Evolutionary conservation across 1,140 invertebrate genomes (phyloP).

Genomic region (Agrilus planipennis): DNA sequence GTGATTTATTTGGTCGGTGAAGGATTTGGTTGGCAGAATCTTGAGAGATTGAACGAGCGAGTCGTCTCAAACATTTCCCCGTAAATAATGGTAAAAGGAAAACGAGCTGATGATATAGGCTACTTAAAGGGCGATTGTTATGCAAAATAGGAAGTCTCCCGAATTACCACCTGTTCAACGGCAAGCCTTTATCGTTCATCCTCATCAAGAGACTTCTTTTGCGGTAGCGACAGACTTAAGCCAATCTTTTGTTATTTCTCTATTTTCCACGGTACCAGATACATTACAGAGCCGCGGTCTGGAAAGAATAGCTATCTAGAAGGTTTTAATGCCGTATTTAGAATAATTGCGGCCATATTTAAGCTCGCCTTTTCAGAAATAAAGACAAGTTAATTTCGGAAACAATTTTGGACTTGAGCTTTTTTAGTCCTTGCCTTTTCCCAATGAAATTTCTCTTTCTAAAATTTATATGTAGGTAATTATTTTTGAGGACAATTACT

Average conservation of each 20-base stretch:
- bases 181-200: slow-evolving; percentile 31
- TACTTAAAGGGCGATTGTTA: slow-evolving; percentile 33
- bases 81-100: slow-evolving; percentile 32
- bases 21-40: slow-evolving; percentile 3
- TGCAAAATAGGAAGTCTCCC: slow-evolving; percentile 29
- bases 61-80: slow-evolving; percentile 33
- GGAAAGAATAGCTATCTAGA: slow-evolving; percentile 34
- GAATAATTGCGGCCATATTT: slow-evolving; percentile 34
- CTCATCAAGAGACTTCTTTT: slow-evolving; percentile 30
- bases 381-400: too few relatives aligned
- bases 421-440: too few relatives aligned
- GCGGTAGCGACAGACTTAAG: slow-evolving; percentile 26
- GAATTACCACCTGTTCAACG: slow-evolving; percentile 31
- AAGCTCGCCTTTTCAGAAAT: slow-evolving; percentile 25
- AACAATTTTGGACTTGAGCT: too few relatives aligned
- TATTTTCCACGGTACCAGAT: slow-evolving; percentile 26
- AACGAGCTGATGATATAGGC: slow-evolving; percentile 28
- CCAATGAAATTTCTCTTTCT: too few relatives aligned
- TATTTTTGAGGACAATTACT: too few relatives aligned
- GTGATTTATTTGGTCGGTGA: background rate
- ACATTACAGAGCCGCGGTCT: slow-evolving; percentile 29
- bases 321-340: slow-evolving; percentile 33
- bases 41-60: slow-evolving; percentile 15
- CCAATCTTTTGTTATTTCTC: slow-evolving; percentile 34
- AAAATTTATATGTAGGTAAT: too few relatives aligned